A percentile compares a stretch with the other conserved stretches of the same genome.
These are phyloP conservation scores for Herpetotheres cachinnans DNA, from an alignment of 2,113 vertebrate species.

Conservation along the genomic window DNA sequence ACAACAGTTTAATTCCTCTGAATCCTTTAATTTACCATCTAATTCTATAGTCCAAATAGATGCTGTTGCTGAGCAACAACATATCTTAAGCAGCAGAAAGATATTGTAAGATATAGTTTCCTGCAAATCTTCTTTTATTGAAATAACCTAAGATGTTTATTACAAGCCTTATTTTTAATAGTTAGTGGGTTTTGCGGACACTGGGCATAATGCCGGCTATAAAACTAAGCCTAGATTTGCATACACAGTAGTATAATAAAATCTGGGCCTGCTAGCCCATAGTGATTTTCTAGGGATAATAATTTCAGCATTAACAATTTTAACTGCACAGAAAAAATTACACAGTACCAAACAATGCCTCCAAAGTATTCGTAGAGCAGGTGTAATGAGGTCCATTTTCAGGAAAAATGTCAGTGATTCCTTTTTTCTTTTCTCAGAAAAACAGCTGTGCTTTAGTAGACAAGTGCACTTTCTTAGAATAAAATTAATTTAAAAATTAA, in stretches of 20 bases:
- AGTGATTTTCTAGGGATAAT: constrained; percentile 12
- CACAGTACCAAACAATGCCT: background rate
- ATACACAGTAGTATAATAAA: constrained; percentile 1
- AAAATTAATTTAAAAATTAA: background rate
- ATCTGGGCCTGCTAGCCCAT: background rate
- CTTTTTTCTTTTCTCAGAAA: background rate
- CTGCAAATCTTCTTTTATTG: background rate
- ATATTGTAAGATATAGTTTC: background rate
- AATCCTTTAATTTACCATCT: background rate
- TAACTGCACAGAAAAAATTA: background rate
- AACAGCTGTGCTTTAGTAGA: background rate
- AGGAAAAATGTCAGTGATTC: background rate
- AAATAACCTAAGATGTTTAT: constrained; percentile 13
- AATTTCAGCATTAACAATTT: constrained; percentile 48
- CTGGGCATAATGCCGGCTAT: background rate
- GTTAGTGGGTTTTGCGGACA: background rate
- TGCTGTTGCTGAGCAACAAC: constrained; percentile 19
- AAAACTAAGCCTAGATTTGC: constrained; percentile 28
- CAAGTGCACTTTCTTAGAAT: background rate
- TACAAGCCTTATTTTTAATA: constrained; percentile 15
- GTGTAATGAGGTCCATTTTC: background rate
- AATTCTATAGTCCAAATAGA: background rate
- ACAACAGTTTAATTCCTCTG: background rate
- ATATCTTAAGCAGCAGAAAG: constrained; percentile 2
- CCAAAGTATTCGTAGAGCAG: background rate